Percentiles rank a stretch among this genome's conserved stretches.
phyloP scores from a whole-genome alignment of 35 echinoderm and acorn worm species.

The Apostichopus parvimensis region DNA sequence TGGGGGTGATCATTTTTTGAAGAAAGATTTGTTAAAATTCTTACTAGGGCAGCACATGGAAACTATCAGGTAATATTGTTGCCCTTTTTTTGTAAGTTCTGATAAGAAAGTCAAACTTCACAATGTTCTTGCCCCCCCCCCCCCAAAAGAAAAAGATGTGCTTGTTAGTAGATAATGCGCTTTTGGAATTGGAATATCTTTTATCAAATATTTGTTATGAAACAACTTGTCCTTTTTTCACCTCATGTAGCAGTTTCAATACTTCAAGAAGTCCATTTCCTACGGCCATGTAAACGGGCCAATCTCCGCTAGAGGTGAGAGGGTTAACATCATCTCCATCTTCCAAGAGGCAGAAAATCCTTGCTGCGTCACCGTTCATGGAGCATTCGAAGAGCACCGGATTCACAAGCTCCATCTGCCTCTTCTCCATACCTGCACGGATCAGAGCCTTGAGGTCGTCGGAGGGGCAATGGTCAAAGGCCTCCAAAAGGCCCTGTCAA shows the following conservation, averaged over 20 bases:
- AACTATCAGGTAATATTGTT: too few relatives aligned
- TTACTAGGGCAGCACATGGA: too few relatives aligned
- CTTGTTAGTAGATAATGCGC: too few relatives aligned
- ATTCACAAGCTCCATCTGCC: constrained; percentile 77
- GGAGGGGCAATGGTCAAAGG: constrained; percentile 32
- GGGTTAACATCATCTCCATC: constrained; percentile 95
- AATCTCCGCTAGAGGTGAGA: constrained; percentile 78
- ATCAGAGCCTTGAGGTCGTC: constrained; percentile 63
- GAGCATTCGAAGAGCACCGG: constrained; percentile 87
- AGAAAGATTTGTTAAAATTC: too few relatives aligned
- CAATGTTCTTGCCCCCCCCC: too few relatives aligned
- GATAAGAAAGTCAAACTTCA: too few relatives aligned
- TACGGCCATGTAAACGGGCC: constrained; percentile 90
- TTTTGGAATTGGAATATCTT: too few relatives aligned
- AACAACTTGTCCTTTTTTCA: constrained; percentile 1
- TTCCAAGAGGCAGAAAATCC: constrained; percentile 76
- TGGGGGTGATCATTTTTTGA: too few relatives aligned
- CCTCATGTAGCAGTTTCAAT: constrained; percentile 78
- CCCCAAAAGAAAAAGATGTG: too few relatives aligned
- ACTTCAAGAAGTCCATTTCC: constrained; percentile 86
- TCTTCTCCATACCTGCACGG: constrained; percentile 53
- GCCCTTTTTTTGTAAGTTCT: too few relatives aligned
- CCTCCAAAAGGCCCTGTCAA: constrained; percentile 69
- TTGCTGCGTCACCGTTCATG: constrained; percentile 84
- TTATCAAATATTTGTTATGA: too few relatives aligned